Evolutionary conservation across 2,888 invertebrate species (phyloP).

Genomic region (Catocala sponsa): DNA sequence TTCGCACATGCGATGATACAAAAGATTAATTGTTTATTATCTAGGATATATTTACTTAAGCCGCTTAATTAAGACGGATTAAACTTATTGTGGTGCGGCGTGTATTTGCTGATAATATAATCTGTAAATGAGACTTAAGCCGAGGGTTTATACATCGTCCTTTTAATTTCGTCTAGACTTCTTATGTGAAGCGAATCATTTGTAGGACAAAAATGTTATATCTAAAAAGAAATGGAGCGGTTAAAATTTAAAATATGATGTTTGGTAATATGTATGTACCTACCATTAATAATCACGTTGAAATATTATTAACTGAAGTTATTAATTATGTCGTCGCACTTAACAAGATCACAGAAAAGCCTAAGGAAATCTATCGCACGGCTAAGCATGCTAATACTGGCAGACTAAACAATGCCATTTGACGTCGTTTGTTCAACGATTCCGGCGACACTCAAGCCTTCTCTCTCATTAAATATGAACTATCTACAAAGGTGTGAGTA

Average conservation of each 20-base stretch:
- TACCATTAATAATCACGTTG: too few species aligned
- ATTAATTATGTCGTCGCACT: background rate
- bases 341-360: background rate
- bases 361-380: slow-evolving; percentile 46
- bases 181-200: background rate
- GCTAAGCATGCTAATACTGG: slow-evolving; percentile 40
- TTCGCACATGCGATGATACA: slow-evolving; percentile 34
- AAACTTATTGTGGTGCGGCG: slow-evolving; percentile 25
- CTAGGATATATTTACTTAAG: slow-evolving; percentile 45
- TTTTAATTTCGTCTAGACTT: slow-evolving; percentile 25
- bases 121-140: slow-evolving; percentile 33
- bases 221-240: too few species aligned
- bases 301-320: background rate
- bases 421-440: slow-evolving; percentile 51
- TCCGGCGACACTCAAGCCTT: slow-evolving; percentile 56
- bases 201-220: too few species aligned
- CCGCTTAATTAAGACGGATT: slow-evolving; percentile 47
- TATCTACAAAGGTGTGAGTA: slow-evolving; percentile 51
- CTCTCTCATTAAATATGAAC: slow-evolving; percentile 67
- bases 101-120: slow-evolving; percentile 41
- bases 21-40: slow-evolving; percentile 48
- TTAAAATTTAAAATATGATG: too few species aligned
- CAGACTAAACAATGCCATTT: slow-evolving; percentile 57
- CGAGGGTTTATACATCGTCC: slow-evolving; percentile 22
- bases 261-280: too few species aligned